Conservation (phyloP, 2,888 invertebrate genomes). For the Scrobipalpa atriplicella region DNA sequence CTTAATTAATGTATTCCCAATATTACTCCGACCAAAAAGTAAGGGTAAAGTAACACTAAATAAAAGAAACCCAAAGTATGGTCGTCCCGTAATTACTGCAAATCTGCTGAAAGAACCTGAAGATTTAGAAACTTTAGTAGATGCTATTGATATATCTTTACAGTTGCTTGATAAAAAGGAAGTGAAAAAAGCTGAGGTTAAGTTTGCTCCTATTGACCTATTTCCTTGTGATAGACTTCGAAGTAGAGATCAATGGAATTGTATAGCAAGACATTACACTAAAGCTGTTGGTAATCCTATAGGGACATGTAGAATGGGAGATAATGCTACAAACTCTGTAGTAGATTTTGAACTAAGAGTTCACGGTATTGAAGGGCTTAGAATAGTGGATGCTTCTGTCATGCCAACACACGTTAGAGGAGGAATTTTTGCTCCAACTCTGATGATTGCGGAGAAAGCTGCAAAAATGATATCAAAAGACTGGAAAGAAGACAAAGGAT, state of each 20-base stretch:
- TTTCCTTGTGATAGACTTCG: slow-evolving; percentile 73
- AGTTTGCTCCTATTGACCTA: slow-evolving; percentile 71
- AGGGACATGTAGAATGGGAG: slow-evolving; percentile 77
- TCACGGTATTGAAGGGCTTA: slow-evolving; percentile 72
- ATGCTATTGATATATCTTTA: slow-evolving; percentile 73
- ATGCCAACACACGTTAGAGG: slow-evolving; percentile 76
- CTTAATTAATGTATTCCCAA: slow-evolving; percentile 69
- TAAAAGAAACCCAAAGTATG: slow-evolving; percentile 74
- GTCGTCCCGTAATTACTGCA: slow-evolving; percentile 73
- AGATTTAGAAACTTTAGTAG: slow-evolving; percentile 71
- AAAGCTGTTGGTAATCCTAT: slow-evolving; percentile 74
- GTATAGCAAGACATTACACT: slow-evolving; percentile 75
- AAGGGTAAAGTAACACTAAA: slow-evolving; percentile 71
- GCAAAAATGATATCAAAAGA: slow-evolving; percentile 71
- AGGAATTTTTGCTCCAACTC: slow-evolving; percentile 65
- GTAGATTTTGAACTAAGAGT: slow-evolving; percentile 69
- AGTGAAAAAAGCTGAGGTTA: slow-evolving; percentile 71
- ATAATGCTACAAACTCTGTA: slow-evolving; percentile 66
- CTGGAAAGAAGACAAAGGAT: slow-evolving; percentile 71
- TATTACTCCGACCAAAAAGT: slow-evolving; percentile 72
- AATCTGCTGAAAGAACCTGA: slow-evolving; percentile 74
- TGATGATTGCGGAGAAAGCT: slow-evolving; percentile 79
- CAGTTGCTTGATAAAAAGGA: slow-evolving; percentile 74
- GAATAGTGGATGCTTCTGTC: slow-evolving; percentile 74
- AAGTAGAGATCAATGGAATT: slow-evolving; percentile 77